Conservation (phyloP, 2,888 invertebrate species). For the Habrosyne pyritoides region DNA sequence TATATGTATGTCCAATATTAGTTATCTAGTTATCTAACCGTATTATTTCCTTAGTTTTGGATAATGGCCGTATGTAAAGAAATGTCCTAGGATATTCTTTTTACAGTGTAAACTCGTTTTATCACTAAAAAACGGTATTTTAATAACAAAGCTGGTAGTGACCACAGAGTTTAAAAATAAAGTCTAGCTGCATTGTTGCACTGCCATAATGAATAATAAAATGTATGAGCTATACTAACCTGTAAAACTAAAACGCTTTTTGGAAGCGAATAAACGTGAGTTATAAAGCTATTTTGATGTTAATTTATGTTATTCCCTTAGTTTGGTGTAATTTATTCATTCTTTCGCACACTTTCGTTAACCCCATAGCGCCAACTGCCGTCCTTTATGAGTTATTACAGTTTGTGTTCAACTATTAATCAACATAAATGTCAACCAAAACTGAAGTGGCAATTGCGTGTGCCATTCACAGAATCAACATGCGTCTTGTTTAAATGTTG, state of each 20-base stretch:
- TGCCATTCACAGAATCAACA: not conserved
- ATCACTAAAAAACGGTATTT: too few species aligned
- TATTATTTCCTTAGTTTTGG: too few species aligned
- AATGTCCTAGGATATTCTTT: too few species aligned
- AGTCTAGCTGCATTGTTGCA: not conserved
- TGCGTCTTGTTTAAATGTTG: not conserved
- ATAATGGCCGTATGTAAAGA: too few species aligned
- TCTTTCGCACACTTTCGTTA: constrained; percentile 3
- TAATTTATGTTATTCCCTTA: not conserved
- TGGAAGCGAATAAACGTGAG: not conserved
- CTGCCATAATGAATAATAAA: not conserved
- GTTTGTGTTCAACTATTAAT: constrained; percentile 6
- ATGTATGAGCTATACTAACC: not conserved
- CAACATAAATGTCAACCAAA: constrained; percentile 4
- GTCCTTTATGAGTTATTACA: constrained; percentile 9
- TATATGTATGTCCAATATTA: too few species aligned
- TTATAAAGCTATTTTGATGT: not conserved
- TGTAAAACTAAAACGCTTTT: not conserved
- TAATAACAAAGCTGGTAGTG: not conserved
- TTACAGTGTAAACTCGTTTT: too few species aligned
- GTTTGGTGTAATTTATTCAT: constrained; percentile 2
- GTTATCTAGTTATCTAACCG: too few species aligned
- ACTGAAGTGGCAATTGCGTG: constrained; percentile 7
- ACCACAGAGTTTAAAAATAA: not conserved
- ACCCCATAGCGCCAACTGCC: constrained; percentile 1